Percentiles rank a stretch among this genome's conserved stretches.
phyloP scores from a whole-genome alignment of 2,797 vertebrate species.

The Gorsachius magnificus region DNA sequence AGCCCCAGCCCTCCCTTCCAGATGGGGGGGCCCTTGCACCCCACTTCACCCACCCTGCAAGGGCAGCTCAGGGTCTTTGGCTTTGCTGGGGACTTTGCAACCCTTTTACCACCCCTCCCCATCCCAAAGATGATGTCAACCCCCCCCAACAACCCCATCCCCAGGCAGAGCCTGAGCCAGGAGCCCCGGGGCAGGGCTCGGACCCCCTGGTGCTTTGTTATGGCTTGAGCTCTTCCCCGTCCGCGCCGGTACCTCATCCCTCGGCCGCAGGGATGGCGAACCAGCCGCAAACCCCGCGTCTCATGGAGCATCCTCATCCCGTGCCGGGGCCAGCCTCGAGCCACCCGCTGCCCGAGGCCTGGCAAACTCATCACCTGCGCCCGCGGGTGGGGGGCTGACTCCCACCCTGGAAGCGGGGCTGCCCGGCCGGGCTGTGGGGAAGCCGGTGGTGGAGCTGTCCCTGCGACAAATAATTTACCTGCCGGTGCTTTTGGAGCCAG shows the following conservation, averaged over 20 bases:
- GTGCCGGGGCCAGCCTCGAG: fast-evolving
- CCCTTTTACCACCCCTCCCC: background rate
- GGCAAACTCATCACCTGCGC: fast-evolving
- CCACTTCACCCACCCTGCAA: background rate
- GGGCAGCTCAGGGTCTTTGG: background rate
- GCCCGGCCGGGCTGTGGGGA: background rate
- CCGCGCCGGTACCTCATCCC: fast-evolving
- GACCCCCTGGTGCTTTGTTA: fast-evolving
- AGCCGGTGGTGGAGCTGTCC: too few species aligned
- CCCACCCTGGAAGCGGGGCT: background rate
- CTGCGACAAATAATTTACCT: background rate
- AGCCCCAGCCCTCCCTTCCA: background rate
- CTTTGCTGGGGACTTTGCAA: background rate
- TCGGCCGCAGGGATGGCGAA: fast-evolving
- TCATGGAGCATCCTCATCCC: background rate
- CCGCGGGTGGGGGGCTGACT: background rate
- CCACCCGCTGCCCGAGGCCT: background rate
- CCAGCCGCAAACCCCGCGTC: background rate
- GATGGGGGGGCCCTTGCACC: background rate
- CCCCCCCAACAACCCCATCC: background rate
- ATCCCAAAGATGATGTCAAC: fast-evolving
- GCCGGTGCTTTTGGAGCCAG: fast-evolving
- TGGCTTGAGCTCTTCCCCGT: fast-evolving
- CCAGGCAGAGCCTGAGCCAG: background rate
- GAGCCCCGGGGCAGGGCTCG: fast-evolving